Conservation (phyloP, 2,113 vertebrate genomes). For the Turdus rufiventris region DNA sequence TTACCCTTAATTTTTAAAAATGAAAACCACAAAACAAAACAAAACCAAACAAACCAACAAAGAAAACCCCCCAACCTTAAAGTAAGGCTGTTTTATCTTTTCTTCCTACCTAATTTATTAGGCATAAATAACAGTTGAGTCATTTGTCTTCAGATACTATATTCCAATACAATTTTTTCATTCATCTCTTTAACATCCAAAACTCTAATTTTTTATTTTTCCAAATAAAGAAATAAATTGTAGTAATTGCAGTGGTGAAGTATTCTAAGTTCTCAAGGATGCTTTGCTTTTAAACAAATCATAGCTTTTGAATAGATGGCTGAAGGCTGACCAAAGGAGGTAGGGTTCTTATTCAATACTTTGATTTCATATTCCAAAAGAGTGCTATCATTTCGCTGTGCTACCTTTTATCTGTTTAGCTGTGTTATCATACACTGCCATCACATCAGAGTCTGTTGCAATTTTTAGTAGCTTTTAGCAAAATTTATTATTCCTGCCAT, state of each 20-base stretch:
- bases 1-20: background rate
- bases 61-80: fast-evolving
- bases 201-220: background rate
- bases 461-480: background rate
- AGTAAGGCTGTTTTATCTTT: background rate
- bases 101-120: background rate
- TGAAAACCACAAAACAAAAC: background rate
- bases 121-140: background rate
- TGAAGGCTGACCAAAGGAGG: background rate
- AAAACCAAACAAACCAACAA: background rate
- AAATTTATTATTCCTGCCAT: background rate
- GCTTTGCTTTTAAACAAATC: background rate
- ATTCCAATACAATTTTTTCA: background rate
- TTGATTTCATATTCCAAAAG: background rate
- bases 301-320: background rate
- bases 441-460: background rate
- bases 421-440: background rate
- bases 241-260: background rate
- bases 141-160: background rate
- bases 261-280: background rate
- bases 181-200: background rate
- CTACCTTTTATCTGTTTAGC: background rate
- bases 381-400: background rate
- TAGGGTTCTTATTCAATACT: background rate
- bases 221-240: background rate